Percentiles rank a stretch among this genome's conserved stretches.
These are phyloP conservation scores for Magallana ariakensis DNA, from an alignment of 1,140 invertebrate species.

Conservation along the genomic window DNA sequence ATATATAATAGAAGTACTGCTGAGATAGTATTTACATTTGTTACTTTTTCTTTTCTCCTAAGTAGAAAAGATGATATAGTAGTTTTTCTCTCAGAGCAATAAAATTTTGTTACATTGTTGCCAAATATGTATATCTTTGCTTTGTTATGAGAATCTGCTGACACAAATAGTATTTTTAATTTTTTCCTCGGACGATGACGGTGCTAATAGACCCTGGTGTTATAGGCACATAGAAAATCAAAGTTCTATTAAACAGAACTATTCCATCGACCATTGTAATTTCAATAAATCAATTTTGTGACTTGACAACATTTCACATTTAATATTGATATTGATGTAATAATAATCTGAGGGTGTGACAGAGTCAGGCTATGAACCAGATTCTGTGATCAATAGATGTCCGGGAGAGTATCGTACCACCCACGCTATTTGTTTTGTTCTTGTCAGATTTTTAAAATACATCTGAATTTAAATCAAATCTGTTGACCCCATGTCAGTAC, in stretches of 20 bases:
- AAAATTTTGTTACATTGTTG: slow-evolving; percentile 33
- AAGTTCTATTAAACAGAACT: background rate
- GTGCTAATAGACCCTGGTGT: background rate
- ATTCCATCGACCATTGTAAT: too few relatives aligned
- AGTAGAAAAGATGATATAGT: background rate
- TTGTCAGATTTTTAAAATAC: too few relatives aligned
- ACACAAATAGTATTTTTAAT: slow-evolving; percentile 29
- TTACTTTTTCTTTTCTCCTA: slow-evolving; percentile 16
- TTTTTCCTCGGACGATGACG: background rate
- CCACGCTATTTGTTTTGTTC: too few relatives aligned
- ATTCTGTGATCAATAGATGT: too few relatives aligned
- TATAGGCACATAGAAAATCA: background rate
- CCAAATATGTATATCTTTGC: slow-evolving; percentile 32
- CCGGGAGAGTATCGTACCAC: too few relatives aligned
- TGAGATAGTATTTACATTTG: slow-evolving; percentile 28
- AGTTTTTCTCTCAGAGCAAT: slow-evolving; percentile 34
- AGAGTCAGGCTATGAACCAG: too few relatives aligned
- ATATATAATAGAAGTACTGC: background rate
- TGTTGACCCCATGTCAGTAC: too few relatives aligned
- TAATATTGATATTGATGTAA: too few relatives aligned
- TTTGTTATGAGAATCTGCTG: slow-evolving; percentile 24
- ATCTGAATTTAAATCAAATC: too few relatives aligned
- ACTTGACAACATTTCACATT: background rate
- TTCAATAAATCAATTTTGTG: background rate
- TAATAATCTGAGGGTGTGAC: too few relatives aligned